Conservation (phyloP, 2,888 invertebrate genomes). For the Rhorus exstirpatorius region DNA sequence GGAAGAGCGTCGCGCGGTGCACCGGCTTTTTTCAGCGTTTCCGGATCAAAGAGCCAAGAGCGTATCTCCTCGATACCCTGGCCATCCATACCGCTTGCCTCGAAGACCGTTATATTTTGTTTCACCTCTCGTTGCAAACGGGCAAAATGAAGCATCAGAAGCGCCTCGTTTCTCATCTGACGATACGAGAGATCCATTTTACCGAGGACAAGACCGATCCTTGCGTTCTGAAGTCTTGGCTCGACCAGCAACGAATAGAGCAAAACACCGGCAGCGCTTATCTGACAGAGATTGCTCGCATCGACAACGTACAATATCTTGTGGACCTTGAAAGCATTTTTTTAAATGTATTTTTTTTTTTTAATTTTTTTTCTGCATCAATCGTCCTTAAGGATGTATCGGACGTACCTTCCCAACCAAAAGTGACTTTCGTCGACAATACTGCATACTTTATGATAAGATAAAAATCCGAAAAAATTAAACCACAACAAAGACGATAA, state of each 20-base stretch:
- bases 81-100: conserved; percentile 92
- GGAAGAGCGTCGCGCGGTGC: conserved; percentile 70
- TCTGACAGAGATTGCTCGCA: conserved; percentile 94
- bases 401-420: no score
- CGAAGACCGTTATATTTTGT: conserved; percentile 90
- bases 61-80: conserved; percentile 90
- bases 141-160: conserved; percentile 93
- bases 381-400: no score
- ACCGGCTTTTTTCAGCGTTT: conserved; percentile 73
- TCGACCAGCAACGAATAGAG: conserved; percentile 92
- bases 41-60: conserved; percentile 87
- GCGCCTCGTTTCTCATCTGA: conserved; percentile 94
- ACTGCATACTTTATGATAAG: no score
- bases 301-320: conserved; percentile 93
- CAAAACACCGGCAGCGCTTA: conserved; percentile 93
- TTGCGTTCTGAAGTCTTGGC: conserved; percentile 89
- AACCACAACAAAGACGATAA: no score
- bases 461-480: no score
- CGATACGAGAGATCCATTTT: conserved; percentile 96
- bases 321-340: conserved; percentile 73
- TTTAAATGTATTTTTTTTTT: background rate
- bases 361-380: no score
- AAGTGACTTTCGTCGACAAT: no score
- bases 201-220: conserved; percentile 90
- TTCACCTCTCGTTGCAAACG: conserved; percentile 90